phyloP scores from a whole-genome alignment of 2,888 invertebrate species.

The Acrocyrtus sp. region DNA sequence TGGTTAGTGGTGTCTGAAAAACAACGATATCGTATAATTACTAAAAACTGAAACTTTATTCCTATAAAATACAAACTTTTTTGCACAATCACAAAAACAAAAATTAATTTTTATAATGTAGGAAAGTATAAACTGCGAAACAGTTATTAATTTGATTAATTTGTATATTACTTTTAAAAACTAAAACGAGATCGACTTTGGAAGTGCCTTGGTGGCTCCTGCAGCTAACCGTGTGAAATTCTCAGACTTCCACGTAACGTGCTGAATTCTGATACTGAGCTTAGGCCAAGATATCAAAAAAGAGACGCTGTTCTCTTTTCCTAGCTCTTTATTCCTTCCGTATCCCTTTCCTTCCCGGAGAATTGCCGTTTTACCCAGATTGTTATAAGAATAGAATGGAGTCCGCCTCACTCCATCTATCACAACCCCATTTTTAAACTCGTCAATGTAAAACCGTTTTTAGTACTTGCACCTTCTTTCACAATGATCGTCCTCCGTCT shows the following conservation, averaged over 20 bases:
- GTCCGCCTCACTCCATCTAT: slow-evolving; percentile 48
- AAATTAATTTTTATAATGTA: not conserved
- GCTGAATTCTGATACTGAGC: slow-evolving; percentile 53
- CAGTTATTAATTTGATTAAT: slow-evolving; percentile 4
- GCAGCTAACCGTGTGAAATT: slow-evolving; percentile 33
- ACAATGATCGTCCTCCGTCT: too few species aligned
- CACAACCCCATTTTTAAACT: slow-evolving; percentile 46
- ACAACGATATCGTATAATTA: too few species aligned
- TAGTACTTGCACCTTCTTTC: too few species aligned
- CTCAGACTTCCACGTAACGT: slow-evolving; percentile 52
- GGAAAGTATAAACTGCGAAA: not conserved
- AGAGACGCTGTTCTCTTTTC: slow-evolving; percentile 34
- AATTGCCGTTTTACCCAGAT: slow-evolving; percentile 48
- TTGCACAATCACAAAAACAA: too few species aligned
- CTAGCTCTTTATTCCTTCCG: not conserved
- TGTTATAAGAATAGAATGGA: slow-evolving; percentile 53
- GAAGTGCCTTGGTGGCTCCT: slow-evolving; percentile 30
- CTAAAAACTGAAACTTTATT: too few species aligned
- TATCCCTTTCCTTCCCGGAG: slow-evolving; percentile 37
- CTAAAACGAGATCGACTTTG: slow-evolving; percentile 42
- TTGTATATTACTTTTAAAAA: slow-evolving; percentile 47
- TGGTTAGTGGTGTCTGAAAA: slow-evolving; percentile 36
- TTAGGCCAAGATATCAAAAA: slow-evolving; percentile 49
- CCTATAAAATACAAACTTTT: too few species aligned
- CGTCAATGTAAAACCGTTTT: slow-evolving; percentile 47